Percentiles rank a stretch among this genome's conserved stretches.
phyloP scores from a whole-genome alignment of 2,888 invertebrate genomes.

The Capitulum mitella region DNA sequence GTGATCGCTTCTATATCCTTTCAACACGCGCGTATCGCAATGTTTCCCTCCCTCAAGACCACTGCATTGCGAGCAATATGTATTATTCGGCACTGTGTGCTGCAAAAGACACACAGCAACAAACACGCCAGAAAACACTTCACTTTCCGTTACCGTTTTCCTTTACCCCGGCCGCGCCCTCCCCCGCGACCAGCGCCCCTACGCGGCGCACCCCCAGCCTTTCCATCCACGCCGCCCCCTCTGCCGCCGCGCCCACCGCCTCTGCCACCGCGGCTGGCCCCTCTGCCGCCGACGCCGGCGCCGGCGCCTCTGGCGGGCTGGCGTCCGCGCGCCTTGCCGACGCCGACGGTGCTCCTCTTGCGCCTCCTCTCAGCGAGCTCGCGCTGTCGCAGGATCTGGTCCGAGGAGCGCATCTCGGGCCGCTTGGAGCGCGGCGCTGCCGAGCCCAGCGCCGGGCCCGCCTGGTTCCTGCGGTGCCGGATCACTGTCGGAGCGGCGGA shows the following conservation, averaged over 20 bases:
- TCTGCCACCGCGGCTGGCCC: not conserved
- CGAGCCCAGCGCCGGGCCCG: not conserved
- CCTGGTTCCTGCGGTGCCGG: not conserved
- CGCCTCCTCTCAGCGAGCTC: constrained; percentile 71
- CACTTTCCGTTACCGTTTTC: no score
- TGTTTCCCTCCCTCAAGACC: no score
- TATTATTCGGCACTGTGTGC: no score
- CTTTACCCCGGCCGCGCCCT: not conserved
- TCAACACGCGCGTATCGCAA: no score
- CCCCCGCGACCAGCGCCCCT: not conserved
- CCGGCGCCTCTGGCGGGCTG: constrained; percentile 36
- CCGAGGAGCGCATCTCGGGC: constrained; percentile 29
- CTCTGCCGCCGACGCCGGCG: not conserved
- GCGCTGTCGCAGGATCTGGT: constrained; percentile 63
- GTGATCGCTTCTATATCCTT: no score
- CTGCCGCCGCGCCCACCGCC: not conserved
- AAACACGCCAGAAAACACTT: no score
- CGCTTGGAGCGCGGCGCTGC: constrained; percentile 12
- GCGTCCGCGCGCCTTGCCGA: constrained; percentile 71
- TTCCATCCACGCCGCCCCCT: not conserved
- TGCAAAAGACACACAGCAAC: no score
- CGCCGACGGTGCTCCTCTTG: constrained; percentile 67
- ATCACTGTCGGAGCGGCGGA: no score
- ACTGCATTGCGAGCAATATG: no score
- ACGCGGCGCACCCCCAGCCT: not conserved